These are phyloP conservation scores for Carapus acus DNA, from an alignment of 2,797 vertebrate species.

Conservation along the genomic window DNA sequence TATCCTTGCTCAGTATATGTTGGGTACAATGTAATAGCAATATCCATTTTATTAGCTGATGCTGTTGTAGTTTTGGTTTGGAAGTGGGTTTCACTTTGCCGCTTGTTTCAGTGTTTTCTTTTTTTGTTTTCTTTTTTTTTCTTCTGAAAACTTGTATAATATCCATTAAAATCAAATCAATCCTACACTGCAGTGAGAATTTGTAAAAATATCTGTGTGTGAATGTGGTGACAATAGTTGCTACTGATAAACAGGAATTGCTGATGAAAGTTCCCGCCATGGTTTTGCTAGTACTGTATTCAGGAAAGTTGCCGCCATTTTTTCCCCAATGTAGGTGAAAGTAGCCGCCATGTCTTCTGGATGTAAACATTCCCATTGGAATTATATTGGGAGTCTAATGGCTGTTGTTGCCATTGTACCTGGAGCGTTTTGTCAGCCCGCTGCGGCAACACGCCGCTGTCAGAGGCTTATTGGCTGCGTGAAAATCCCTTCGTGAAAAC, in stretches of 20 bases:
- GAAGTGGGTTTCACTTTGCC: slow-evolving; percentile 66
- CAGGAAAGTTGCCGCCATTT: too few species aligned
- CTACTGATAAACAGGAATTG: too few species aligned
- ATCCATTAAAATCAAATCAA: slow-evolving; percentile 74
- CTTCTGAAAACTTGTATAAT: slow-evolving; percentile 71
- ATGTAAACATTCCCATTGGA: too few species aligned
- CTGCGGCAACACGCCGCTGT: slow-evolving; percentile 36
- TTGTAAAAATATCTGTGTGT: slow-evolving; percentile 2
- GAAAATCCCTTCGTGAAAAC: slow-evolving; percentile 77
- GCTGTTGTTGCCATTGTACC: too few species aligned
- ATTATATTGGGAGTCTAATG: too few species aligned
- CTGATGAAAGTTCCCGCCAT: too few species aligned
- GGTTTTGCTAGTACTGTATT: too few species aligned
- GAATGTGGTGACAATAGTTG: not conserved
- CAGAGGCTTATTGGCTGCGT: slow-evolving; percentile 59
- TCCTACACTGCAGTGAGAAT: slow-evolving; percentile 26
- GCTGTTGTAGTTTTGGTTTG: slow-evolving; percentile 72
- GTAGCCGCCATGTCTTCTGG: too few species aligned
- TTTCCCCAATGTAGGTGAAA: too few species aligned
- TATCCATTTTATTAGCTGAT: slow-evolving; percentile 69
- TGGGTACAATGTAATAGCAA: slow-evolving; percentile 70
- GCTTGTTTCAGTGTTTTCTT: slow-evolving; percentile 71
- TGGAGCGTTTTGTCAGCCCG: too few species aligned
- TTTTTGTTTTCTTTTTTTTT: slow-evolving; percentile 58
- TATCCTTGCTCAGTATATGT: slow-evolving; percentile 69